These are phyloP conservation scores for Ennomos erosarius DNA, from an alignment of 2,888 invertebrate species.

Conservation along the genomic window DNA sequence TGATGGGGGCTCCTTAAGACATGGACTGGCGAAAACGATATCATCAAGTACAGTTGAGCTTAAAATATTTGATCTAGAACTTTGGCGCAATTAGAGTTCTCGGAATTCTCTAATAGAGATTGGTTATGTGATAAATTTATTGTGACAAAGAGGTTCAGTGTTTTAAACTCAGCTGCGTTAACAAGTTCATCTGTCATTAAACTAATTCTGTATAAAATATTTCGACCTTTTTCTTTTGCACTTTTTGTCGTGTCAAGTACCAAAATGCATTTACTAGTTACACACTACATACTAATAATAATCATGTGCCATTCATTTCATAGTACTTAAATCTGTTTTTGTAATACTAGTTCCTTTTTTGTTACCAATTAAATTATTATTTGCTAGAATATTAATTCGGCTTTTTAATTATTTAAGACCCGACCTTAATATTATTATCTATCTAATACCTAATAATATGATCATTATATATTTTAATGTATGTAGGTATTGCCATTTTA, in stretches of 20 bases:
- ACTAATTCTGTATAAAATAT: constrained; percentile 28
- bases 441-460: no score
- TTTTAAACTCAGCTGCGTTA: constrained; percentile 14
- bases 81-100: neutral
- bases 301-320: constrained; percentile 57
- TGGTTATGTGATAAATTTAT: neutral
- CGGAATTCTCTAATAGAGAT: neutral
- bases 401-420: neutral
- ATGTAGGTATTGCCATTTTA: no score
- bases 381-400: constrained; percentile 44
- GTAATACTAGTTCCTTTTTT: constrained; percentile 48
- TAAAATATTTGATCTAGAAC: constrained; percentile 7
- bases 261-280: constrained; percentile 60
- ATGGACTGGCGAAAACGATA: constrained; percentile 28
- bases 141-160: constrained; percentile 1
- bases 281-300: constrained; percentile 47
- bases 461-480: no score
- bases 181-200: constrained; percentile 29
- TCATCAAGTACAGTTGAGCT: constrained; percentile 14
- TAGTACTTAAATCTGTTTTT: constrained; percentile 39
- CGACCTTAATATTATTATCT: no score
- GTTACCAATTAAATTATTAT: constrained; percentile 57
- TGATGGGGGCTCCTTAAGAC: constrained; percentile 23
- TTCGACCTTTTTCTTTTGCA: constrained; percentile 32
- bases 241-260: constrained; percentile 47